phyloP scores from a whole-genome alignment of 2,113 vertebrate genomes.

The Elanoides forficatus region DNA sequence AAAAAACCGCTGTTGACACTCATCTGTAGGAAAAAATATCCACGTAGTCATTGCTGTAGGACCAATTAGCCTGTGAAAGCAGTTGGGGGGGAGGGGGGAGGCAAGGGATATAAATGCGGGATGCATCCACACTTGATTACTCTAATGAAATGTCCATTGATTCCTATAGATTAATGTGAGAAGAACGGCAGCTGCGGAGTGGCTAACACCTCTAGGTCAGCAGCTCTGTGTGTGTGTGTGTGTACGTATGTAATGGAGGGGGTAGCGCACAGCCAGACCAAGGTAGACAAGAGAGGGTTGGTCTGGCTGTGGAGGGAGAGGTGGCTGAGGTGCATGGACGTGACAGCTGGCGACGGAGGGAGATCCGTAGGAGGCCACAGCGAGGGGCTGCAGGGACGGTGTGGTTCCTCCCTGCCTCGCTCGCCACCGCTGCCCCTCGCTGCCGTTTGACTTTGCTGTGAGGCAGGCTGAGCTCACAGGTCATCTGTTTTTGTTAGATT shows the following conservation, averaged over 20 bases:
- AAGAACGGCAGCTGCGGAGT: conserved; percentile 79
- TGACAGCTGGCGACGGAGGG: neutral
- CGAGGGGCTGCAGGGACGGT: neutral
- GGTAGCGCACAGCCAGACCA: neutral
- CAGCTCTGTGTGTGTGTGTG: conserved; percentile 37
- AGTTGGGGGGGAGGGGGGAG: conserved; percentile 53
- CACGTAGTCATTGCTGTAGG: conserved; percentile 71
- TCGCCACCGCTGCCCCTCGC: neutral
- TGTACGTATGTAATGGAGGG: neutral
- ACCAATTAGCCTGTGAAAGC: conserved; percentile 78
- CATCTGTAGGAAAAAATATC: conserved; percentile 77
- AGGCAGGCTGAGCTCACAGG: conserved; percentile 71
- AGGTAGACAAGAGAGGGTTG: neutral
- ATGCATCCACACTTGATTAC: conserved; percentile 83
- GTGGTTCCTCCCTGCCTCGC: neutral
- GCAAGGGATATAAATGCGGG: conserved; percentile 74
- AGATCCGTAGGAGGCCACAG: neutral
- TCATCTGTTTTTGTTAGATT: conserved; percentile 75
- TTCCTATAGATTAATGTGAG: conserved; percentile 86
- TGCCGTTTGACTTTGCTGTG: conserved; percentile 73
- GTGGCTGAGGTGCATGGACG: neutral
- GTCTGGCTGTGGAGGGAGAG: neutral
- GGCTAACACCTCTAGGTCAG: conserved; percentile 77
- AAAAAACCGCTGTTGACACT: conserved; percentile 76
- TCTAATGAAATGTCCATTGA: conserved; percentile 88